phyloP scores from a whole-genome alignment of 2,888 invertebrate species.

The Netelia melanura region DNA sequence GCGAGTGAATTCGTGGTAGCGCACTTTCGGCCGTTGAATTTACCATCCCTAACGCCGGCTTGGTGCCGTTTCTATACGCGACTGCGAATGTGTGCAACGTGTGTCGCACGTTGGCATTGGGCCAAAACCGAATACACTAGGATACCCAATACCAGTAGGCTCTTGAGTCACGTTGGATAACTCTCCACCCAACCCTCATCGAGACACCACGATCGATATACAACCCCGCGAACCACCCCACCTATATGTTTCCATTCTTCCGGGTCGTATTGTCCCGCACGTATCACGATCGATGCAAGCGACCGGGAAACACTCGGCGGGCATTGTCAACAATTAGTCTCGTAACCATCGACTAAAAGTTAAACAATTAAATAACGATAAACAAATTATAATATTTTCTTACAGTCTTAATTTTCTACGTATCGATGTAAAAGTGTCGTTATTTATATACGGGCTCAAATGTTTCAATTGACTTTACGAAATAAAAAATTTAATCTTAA shows the following conservation, averaged over 20 bases:
- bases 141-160: background rate
- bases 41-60: constrained; percentile 8
- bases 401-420: background rate
- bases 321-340: constrained; percentile 55
- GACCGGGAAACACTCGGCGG: constrained; percentile 14
- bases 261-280: constrained; percentile 42
- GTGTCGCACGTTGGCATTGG: constrained; percentile 15
- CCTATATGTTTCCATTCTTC: constrained; percentile 57
- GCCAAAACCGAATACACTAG: constrained; percentile 56
- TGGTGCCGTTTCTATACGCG: constrained; percentile 10
- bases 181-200: constrained; percentile 37
- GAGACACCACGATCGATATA: constrained; percentile 59
- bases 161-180: constrained; percentile 36
- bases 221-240: constrained; percentile 18
- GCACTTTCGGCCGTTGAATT: constrained; percentile 47
- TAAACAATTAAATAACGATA: background rate
- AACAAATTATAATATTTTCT: constrained; percentile 1
- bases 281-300: constrained; percentile 22
- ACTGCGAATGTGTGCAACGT: background rate
- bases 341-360: constrained; percentile 10
- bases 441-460: background rate
- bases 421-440: background rate
- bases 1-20: constrained; percentile 35
- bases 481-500: background rate
- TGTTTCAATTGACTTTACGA: background rate